Base-by-base conservation (phyloP, 2,888 invertebrate genomes). In the Pseudococcus longispinus region DNA sequence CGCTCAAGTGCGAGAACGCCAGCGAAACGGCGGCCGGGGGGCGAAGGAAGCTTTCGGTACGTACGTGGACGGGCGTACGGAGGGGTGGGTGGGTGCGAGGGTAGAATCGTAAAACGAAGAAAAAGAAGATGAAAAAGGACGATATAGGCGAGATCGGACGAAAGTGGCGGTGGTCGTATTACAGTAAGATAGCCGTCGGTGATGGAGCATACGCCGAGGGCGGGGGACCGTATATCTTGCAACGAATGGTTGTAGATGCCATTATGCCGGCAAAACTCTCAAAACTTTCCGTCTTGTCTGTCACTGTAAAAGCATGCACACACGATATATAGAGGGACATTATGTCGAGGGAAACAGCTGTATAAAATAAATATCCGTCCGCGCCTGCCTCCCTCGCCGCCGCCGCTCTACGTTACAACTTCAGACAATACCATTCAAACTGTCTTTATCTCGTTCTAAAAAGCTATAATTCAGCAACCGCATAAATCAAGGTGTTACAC, bases 301-400 rank as follows among this genome's bases (percentile, higher is more conserved):
- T 90, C 91, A 90, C 90, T 89, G 90, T 90, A 86, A 86, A 86
- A 86, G 86, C 86, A 86, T 86, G 86, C 86, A 86, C 86, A 86
- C 86, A 91, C 92, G 93, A 93, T 93, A 93, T 93, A 93, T 93
- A 92, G 92, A 92, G 88, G 92, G 92, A 93, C 93, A 93, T 93
- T 93, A 93, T 93, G 93, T 93, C 93, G 92, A 92, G 92, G 91
- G 91, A 92, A 92, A 92, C 92, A 92, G 92, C 92, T 92, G 92
- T 92, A 92, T 92, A 92, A 92, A 92, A 92, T 92, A 92, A 92
- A 92, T 92, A 92, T 92, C 91, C 91, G 83, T 87, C 88, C 84
- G 87, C 87, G 85, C 87, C 86, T 87, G 82, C 88, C 88, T 60
- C 87, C 87, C 82, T 65, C 77, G 23, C 87, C 23, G 32, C 88